Evolutionary conservation across 2,113 vertebrate species (phyloP).

Genomic region (Spea bombifrons): DNA sequence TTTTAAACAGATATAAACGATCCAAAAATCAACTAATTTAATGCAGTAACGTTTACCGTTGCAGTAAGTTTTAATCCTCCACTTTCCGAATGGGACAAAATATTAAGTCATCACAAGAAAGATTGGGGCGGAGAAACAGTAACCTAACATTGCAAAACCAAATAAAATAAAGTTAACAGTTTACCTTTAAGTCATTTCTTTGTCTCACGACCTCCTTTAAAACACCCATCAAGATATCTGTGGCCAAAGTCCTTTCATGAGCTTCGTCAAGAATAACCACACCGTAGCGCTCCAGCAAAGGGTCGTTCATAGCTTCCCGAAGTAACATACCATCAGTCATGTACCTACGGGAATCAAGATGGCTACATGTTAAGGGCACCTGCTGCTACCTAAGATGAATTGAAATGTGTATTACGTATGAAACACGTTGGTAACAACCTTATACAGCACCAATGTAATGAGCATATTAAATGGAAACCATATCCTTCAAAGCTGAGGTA

Average conservation of each 20-base stretch:
- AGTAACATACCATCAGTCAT: slow-evolving; percentile 98
- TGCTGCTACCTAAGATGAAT: no score
- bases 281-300: slow-evolving; percentile 90
- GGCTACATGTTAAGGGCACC: no score
- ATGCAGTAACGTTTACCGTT: no score
- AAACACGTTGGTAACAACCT: no score
- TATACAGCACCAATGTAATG: no score
- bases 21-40: no score
- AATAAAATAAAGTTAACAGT: not conserved
- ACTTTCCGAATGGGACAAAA: not conserved
- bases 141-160: not conserved
- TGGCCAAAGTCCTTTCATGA: slow-evolving; percentile 92
- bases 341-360: slow-evolving; percentile 66
- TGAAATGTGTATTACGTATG: no score
- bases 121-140: no score
- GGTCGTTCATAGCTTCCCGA: slow-evolving; percentile 95
- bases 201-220: slow-evolving; percentile 93
- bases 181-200: slow-evolving; percentile 89
- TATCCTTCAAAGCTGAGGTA: no score
- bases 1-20: no score
- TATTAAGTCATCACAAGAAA: not conserved
- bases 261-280: slow-evolving; percentile 96
- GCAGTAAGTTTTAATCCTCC: no score
- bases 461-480: no score
- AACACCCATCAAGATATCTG: slow-evolving; percentile 96